Conservation (phyloP, 2,797 vertebrate genomes). For the Gymnocypris eckloni region DNA sequence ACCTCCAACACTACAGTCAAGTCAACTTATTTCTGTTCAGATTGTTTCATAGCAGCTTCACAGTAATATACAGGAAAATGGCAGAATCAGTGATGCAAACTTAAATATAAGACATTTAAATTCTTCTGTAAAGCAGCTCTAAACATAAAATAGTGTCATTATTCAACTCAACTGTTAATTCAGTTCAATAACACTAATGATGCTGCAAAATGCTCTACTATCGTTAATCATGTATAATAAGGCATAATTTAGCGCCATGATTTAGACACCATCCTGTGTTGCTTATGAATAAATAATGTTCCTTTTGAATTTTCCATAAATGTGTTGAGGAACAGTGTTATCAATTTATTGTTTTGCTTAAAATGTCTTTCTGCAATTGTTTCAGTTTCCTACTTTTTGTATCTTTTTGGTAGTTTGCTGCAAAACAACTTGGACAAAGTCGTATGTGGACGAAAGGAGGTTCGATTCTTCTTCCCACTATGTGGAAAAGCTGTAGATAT, state of each 20-base stretch:
- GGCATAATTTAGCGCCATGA: not conserved
- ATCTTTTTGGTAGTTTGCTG: conserved; percentile 77
- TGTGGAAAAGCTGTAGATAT: conserved; percentile 97
- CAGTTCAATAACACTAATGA: not conserved
- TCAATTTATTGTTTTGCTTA: not conserved
- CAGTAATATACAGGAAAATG: not conserved
- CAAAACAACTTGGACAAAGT: conserved; percentile 81
- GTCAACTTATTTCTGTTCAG: not conserved
- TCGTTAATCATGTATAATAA: not conserved
- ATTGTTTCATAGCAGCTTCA: not conserved
- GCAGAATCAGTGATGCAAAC: not conserved
- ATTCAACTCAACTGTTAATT: not conserved
- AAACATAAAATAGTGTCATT: not conserved
- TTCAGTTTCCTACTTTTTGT: not conserved
- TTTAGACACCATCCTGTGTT: not conserved
- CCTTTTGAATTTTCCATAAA: not conserved
- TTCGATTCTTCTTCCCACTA: conserved; percentile 93
- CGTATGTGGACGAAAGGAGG: conserved; percentile 74
- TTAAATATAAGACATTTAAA: not conserved
- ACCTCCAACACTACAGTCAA: not conserved
- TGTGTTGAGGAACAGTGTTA: not conserved
- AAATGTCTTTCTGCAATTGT: not conserved
- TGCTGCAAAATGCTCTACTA: not conserved
- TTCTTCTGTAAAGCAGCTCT: not conserved
- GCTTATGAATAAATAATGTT: not conserved